A percentile compares a stretch with the other conserved stretches of the same genome.
These are phyloP conservation scores for Eublepharis macularius DNA, from an alignment of 2,113 vertebrate species.

Conservation along the genomic window DNA sequence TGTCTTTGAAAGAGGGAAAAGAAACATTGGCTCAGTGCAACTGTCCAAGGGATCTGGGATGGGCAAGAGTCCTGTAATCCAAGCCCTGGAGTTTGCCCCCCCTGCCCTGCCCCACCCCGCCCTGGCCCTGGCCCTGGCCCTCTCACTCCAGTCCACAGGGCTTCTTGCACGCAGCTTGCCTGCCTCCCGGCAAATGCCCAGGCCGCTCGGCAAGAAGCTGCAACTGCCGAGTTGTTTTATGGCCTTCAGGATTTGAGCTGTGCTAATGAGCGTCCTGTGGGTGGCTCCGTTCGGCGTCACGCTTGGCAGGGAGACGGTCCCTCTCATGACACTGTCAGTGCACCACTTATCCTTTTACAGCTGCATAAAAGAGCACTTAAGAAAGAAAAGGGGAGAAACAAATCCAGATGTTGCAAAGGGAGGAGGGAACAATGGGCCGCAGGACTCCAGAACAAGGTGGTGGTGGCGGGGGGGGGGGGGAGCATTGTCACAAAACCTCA, in stretches of 20 bases:
- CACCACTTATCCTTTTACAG: not conserved
- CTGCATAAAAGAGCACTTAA: not conserved
- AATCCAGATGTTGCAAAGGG: not conserved
- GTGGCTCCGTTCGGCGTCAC: not conserved
- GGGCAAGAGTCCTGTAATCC: no score
- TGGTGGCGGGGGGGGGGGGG: not conserved
- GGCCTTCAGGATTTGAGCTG: not conserved
- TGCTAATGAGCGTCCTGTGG: not conserved
- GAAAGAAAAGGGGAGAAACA: not conserved
- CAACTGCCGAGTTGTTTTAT: not conserved
- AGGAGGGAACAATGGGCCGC: not conserved
- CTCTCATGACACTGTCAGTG: not conserved
- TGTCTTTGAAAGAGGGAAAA: no score
- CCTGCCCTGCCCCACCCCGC: no score
- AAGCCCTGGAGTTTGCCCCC: no score
- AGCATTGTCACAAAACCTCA: not conserved
- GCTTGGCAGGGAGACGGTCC: not conserved
- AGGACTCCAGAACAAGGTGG: not conserved
- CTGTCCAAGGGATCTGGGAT: no score
- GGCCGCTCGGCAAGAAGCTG: not conserved
- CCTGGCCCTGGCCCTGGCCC: no score
- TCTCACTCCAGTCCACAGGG: not conserved
- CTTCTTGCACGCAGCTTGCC: not conserved
- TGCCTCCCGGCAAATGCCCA: no score
- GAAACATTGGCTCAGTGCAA: no score